Evolutionary conservation across 2,797 vertebrate species (phyloP), one percentile per base, ranked within the genome.

Genomic region (Remorina albescens): DNA sequence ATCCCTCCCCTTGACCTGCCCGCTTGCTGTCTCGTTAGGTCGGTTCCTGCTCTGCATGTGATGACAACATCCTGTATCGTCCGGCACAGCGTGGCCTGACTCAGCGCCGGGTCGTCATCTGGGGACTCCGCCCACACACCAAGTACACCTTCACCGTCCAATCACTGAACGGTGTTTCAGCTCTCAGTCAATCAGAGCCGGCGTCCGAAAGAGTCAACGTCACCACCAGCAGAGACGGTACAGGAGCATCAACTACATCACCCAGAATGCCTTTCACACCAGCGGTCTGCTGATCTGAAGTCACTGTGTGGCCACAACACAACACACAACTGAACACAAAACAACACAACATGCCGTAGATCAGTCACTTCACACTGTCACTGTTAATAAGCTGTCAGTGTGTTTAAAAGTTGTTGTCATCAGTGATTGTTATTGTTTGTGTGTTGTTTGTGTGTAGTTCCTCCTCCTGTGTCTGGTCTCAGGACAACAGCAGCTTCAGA

Each of bases 161-260:
- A 9, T 94, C 96, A 0, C 67, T 94, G 82, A 97, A 96, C 0
- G 95, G 94, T 0, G 95, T 95, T 25, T 96, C 96, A 0, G 68
- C 89, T 0, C 62, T 88, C 74, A 95, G 94, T 87, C 82, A 88
- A 7, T 88, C 87, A 1, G 91, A 93, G 1, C 89, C 94, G 0
- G 92, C 93, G 0, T 91, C 90, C 0, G 91, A 94, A 42, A 62
- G 81, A 1, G 83, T 96, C 63, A 97, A 96, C 26, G 83, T 97
- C 79, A 97, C 95, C 87, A 96, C 93, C 23, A 95, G 94, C 90
- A 94, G 90, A 26, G 94, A 97, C 0, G 95, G 96, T 96, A 80
- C 11, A 30, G 30, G 30, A 30, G 18, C 11, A 13, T n/a, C 1
- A 11, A 44, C 62, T 37, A 28, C 63, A 16, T 55, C 62, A 69